Evolutionary conservation across 2,888 invertebrate genomes (phyloP), one percentile per base, ranked within the genome.

Genomic region (Acrobasis suavella): DNA sequence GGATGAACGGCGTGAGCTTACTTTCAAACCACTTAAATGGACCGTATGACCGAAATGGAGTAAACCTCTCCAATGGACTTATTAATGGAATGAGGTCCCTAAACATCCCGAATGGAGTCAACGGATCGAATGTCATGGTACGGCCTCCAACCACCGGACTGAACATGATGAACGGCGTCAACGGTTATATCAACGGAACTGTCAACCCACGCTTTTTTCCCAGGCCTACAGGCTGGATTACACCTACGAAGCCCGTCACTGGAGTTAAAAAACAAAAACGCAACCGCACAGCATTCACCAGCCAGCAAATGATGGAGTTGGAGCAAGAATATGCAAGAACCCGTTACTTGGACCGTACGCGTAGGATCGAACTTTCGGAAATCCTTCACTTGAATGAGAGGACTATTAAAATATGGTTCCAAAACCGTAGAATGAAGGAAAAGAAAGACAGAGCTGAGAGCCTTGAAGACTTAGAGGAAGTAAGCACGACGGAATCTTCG

Each of bases 341-440:
- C 52, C 93, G 94, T 50, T 97, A 97, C 76, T 84, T 97, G 0
- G 95, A 95, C 73, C 93, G 96, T 32, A 94, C 95, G 0, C 90
- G 95, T 8, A 91, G 97, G 10, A 95, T 96, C 17, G 95, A 96
- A 73, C 91, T 97, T 0, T 58, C 72, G 0, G 64, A 66, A 1
- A 58, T 60, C 0, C 62, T 72, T 0, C 54, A 64, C 3, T 65
- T 83, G 9, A 76, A 75, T 39, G 81, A 82, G 59, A 71, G 79
- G 0, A 76, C 76, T 0, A 95, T 96, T 60, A 96, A 96, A 81
- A 95, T 96, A 49, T 96, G 96, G 96, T 96, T 96, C 80, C 96
- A 96, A 77, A 96, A 96, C 77, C 87, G 96, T 0, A 85, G 96
- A 0, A 96, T 96, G 96, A 95, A 95, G 68, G 92, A 89, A 73